Evolutionary conservation across 2,888 invertebrate species (phyloP).

Genomic region (Teinopalpus imperialis): DNA sequence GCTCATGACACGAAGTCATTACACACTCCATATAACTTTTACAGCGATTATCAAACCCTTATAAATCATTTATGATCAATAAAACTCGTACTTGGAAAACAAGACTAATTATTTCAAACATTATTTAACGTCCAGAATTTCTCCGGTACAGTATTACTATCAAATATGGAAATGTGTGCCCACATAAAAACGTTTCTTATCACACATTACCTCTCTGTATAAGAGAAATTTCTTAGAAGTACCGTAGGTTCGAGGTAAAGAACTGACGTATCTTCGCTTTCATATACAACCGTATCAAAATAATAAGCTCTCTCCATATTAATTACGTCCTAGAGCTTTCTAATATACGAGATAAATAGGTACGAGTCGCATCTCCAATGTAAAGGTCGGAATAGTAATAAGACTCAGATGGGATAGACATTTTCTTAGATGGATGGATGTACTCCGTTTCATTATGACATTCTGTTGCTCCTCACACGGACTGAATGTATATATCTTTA

Average conservation of each 20-base stretch:
- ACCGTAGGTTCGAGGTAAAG: slow-evolving; percentile 46
- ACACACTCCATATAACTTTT: slow-evolving; percentile 6
- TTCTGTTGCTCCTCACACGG: slow-evolving; percentile 34
- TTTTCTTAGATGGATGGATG: slow-evolving; percentile 57
- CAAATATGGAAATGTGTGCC: slow-evolving; percentile 30
- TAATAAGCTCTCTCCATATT: slow-evolving; percentile 76
- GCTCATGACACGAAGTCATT: neutral
- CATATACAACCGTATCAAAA: slow-evolving; percentile 52
- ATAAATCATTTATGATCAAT: slow-evolving; percentile 13
- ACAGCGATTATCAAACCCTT: slow-evolving; percentile 2
- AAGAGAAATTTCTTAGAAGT: slow-evolving; percentile 71
- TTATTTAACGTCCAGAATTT: slow-evolving; percentile 15
- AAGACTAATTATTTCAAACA: slow-evolving; percentile 19
- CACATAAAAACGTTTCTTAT: slow-evolving; percentile 39
- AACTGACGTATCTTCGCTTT: slow-evolving; percentile 51
- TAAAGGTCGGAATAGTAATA: slow-evolving; percentile 60
- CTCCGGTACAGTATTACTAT: slow-evolving; percentile 32
- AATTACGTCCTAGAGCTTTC: slow-evolving; percentile 73
- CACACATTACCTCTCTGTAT: slow-evolving; percentile 45
- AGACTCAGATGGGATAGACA: slow-evolving; percentile 48
- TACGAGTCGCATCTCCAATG: slow-evolving; percentile 38
- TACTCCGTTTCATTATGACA: slow-evolving; percentile 47
- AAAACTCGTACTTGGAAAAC: slow-evolving; percentile 10
- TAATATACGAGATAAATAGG: slow-evolving; percentile 62
- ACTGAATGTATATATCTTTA: slow-evolving; percentile 33